Base-by-base conservation (phyloP, 2,888 invertebrate genomes). In the Camponotus fellah region DNA sequence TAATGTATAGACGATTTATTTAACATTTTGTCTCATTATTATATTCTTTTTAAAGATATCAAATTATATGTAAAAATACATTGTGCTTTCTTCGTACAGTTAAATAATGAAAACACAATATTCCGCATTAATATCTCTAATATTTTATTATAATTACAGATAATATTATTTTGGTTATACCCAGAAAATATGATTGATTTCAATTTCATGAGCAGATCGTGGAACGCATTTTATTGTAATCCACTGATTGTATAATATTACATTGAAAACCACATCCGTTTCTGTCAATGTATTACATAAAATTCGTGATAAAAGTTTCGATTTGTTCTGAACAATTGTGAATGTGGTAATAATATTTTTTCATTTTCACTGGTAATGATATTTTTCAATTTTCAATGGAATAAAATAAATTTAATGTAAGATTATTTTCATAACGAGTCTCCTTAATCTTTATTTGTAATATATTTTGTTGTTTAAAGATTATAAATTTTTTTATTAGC, bases 251-350 rank as follows among this genome's bases (percentile, higher is more conserved):
- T 49, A 49, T 49, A 62, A 46, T 60, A 14, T 53, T 46, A 37
- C 17, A 37, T 66, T 40, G 34, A 53, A 76, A 76, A 12, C 12
- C 17, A n/a, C 1, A 21, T 37, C 1, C 17, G 4, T 53, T 53
- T 49, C 66, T 66, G 40, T 76, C 26, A 76, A 26, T 0, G 2
- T 26, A 12, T 66, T 76, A 26, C 26, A 53, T 37, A 76, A 66
- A 40, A 37, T 53, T 66, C 4, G 2, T 12, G n/a, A 46, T 76
- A 49, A 66, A 62, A 49, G 21, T 32, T 34, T 3, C n/a, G 3
- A 2, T 12, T 74, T 9, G 1, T 62, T 76, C n/a, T 26, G 37
- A 76, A 40, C 37, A 76, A 76, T 66, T 66, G 37, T 12, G 17
- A 53, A 49, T 14, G 5, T 14, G 14, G 21, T 53, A 37, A n/a